Evolutionary conservation across 1,140 invertebrate species (phyloP), one percentile per base, ranked within the genome.

Genomic region (Drosophila quadrilineata): DNA sequence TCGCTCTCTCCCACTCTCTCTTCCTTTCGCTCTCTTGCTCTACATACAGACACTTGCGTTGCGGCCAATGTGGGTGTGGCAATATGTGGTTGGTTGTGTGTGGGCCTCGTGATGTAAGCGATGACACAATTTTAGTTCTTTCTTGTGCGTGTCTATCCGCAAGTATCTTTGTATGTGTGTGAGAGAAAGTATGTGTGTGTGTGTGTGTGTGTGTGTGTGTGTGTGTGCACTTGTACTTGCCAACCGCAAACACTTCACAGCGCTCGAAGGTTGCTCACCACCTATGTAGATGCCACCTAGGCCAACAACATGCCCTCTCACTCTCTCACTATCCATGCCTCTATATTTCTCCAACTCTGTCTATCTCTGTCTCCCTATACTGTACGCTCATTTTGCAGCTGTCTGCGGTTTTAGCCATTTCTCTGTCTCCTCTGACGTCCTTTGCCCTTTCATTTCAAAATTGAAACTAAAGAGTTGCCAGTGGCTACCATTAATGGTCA

Each of bases 171-270:
- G 2, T 19, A n/a, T n/a, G n/a, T n/a, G n/a, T n/a, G n/a, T n/a
- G n/a, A n/a, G n/a, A n/a, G n/a, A n/a, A n/a, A n/a, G n/a, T n/a
- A n/a, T n/a, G n/a, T 69, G 21, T 64, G 41, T 24, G 29, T 82
- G 68, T n/a, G n/a, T n/a, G 5, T 24, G 40, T 36, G 24, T 29
- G 38, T 36, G 36, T 49, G 21, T 52, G 40, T 57, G 35, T 40
- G 53, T 79, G 68, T 82, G 69, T 82, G 77, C 73, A 77, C 76
- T 82, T 82, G 76, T 82, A 73, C 77, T 82, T 82, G 77, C 79
- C 74, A 84, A 84, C 79, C 79, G 79, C 79, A 84, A 84, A 85
- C 79, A 84, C 79, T 84, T 84, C 77, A 82, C 79, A 70, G n/a
- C 73, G 57, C 73, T 64, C 59, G 77, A 82, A 82, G 69, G 73